Conservation (phyloP, 2,888 invertebrate genomes). For the Ischnura elegans region DNA sequence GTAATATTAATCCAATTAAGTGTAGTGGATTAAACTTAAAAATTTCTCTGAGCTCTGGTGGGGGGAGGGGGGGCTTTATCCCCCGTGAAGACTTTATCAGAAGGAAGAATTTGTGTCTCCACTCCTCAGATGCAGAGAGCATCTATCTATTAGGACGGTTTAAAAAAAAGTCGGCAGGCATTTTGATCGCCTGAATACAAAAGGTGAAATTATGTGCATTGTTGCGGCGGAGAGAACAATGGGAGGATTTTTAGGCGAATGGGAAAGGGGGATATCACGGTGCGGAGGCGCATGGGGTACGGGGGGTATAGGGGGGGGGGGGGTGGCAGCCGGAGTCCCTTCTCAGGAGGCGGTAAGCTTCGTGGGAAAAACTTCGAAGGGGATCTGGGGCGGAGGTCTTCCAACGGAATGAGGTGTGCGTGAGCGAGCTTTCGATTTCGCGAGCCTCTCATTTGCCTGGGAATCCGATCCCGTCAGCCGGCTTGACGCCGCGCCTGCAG, state of each 20-base stretch:
- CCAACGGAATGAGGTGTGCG: neutral
- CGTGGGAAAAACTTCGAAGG: neutral
- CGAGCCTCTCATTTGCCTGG: conserved; percentile 46
- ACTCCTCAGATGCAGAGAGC: too few species aligned
- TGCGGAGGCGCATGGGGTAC: neutral
- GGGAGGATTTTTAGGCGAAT: neutral
- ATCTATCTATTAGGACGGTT: too few species aligned
- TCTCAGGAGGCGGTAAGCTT: neutral
- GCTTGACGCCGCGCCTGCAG: neutral
- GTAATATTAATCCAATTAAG: too few species aligned
- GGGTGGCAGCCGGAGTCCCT: neutral
- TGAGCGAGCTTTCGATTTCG: neutral
- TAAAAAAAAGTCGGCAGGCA: neutral
- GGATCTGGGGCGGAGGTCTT: neutral
- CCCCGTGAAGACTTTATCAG: neutral
- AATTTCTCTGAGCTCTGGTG: neutral
- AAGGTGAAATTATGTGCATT: neutral
- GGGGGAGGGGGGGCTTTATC: neutral
- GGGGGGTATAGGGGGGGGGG: too few species aligned
- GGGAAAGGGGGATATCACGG: neutral
- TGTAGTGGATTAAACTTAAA: too few species aligned
- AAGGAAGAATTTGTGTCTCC: too few species aligned
- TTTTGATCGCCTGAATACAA: neutral
- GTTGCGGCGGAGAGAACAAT: neutral
- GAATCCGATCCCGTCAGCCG: conserved; percentile 20